Percentiles rank a stretch among this genome's conserved stretches.
phyloP scores from a whole-genome alignment of 1,140 invertebrate genomes.

The Augochlora pura region DNA sequence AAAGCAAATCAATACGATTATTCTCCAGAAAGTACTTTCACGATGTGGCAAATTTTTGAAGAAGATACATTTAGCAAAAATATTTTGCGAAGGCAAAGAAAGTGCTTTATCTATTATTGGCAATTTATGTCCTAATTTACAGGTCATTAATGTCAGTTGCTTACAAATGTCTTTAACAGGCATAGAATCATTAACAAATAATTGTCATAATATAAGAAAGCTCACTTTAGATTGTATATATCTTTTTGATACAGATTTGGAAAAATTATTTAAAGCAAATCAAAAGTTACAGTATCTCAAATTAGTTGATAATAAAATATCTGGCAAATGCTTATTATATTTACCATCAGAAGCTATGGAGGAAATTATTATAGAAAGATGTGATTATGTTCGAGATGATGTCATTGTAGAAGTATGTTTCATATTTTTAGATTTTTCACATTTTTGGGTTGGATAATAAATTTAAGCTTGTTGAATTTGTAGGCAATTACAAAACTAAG shows the following conservation, averaged over 20 bases:
- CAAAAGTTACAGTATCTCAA: constrained; percentile 66
- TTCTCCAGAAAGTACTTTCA: constrained; percentile 71
- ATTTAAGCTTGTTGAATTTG: constrained; percentile 2
- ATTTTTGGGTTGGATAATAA: not conserved
- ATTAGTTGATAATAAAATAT: constrained; percentile 59
- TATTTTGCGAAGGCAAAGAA: constrained; percentile 45
- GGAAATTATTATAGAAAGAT: constrained; percentile 63
- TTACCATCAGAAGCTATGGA: constrained; percentile 68
- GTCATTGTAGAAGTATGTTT: too few relatives aligned
- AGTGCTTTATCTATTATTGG: constrained; percentile 71
- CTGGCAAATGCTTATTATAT: constrained; percentile 65
- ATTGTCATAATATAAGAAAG: constrained; percentile 68
- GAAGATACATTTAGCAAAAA: constrained; percentile 62
- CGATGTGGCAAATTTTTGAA: constrained; percentile 73
- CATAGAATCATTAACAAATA: constrained; percentile 64
- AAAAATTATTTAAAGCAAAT: constrained; percentile 68
- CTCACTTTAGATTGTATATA: constrained; percentile 43
- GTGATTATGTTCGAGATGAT: constrained; percentile 31
- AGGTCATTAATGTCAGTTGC: constrained; percentile 66
- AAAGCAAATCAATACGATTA: constrained; percentile 63
- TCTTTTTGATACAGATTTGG: constrained; percentile 73
- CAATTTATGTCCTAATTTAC: constrained; percentile 73
- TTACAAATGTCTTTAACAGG: constrained; percentile 68
- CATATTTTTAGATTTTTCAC: too few relatives aligned
- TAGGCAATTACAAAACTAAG: constrained; percentile 62